Conservation (phyloP, 2,888 invertebrate genomes). For the Beris morrisii region DNA sequence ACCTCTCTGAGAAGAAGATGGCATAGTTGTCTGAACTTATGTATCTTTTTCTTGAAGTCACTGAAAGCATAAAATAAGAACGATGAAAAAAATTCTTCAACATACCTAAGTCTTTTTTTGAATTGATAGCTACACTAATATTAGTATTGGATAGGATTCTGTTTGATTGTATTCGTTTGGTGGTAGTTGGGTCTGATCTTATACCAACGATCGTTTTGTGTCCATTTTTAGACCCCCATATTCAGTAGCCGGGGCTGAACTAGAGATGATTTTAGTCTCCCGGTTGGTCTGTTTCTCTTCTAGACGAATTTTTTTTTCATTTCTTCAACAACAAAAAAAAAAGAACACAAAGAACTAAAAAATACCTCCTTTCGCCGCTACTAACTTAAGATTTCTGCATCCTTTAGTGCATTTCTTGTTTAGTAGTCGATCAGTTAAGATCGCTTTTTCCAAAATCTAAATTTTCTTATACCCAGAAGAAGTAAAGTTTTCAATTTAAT, state of each 20-base stretch:
- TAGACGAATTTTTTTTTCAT: constrained; percentile 12
- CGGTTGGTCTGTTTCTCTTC: constrained; percentile 26
- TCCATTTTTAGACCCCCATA: constrained; percentile 43
- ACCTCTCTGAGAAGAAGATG: no score
- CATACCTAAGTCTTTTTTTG: no score
- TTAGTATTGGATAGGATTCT: no score
- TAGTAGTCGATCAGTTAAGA: constrained; percentile 55
- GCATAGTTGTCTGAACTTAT: no score
- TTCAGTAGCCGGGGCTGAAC: constrained; percentile 25
- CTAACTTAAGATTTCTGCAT: constrained; percentile 49
- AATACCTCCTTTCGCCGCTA: constrained; percentile 25
- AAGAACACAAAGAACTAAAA: constrained; percentile 3
- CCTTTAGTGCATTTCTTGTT: constrained; percentile 57
- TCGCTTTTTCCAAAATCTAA: constrained; percentile 40
- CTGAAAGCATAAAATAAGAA: no score
- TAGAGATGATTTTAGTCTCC: constrained; percentile 10
- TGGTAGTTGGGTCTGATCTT: no score
- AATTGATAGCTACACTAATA: no score
- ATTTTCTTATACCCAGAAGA: background rate
- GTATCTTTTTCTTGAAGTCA: no score
- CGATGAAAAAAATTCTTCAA: no score
- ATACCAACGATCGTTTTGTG: constrained; percentile 33
- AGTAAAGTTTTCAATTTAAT: no score
- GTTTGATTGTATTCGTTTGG: no score
- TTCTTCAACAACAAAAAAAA: background rate